Evolutionary conservation across 53 echinoderm and acorn worm genomes (phyloP), one percentile per base, ranked within the genome.

Genomic region (Zoroaster sp.): DNA sequence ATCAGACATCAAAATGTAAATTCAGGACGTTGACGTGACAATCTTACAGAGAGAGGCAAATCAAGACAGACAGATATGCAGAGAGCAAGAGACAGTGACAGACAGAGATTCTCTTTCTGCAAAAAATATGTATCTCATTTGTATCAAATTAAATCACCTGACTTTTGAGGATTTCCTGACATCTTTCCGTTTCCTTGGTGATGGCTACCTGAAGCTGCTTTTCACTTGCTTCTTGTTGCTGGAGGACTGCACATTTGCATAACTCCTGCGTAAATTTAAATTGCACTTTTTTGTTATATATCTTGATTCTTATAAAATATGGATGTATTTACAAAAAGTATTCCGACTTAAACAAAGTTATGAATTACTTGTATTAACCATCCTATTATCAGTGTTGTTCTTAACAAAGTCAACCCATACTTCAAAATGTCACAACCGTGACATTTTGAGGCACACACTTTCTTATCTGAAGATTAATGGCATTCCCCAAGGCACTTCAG

Each of bases 171-270:
- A 97, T 73, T 53, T 92, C 92, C 70, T 97, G 66, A 70, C 95
- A 97, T 28, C 78, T 88, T 23, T 95, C 94, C 11, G 93, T 72
- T 53, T 97, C 97, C 77, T 70, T 92, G 46, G 86, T 79, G 21
- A 97, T 75, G 36, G 92, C 95, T 11, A 65, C 86, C 52, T 95
- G 86, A 32, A 97, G 81, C 40, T 94, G 94, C 41, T 86, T 88
- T 54, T 97, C 95, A 68, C 94, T 94, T 37, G 91, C 65, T 49
- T 92, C 95, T 54, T 97, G 97, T 80, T 97, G 97, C 81, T 97
- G 83, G 8, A 92, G 70, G 20, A 97, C 95, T 55, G 97, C 94
- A 88, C 90, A 93, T 89, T 93, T 94, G 49, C 95, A 94, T 69
- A 97, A 85, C 91, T 95, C 95, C 97, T 97, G 53, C 14, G 72